Evolutionary conservation across 2,797 vertebrate genomes (phyloP), one percentile per base, ranked within the genome.

Genomic region (Myotis vivesi): DNA sequence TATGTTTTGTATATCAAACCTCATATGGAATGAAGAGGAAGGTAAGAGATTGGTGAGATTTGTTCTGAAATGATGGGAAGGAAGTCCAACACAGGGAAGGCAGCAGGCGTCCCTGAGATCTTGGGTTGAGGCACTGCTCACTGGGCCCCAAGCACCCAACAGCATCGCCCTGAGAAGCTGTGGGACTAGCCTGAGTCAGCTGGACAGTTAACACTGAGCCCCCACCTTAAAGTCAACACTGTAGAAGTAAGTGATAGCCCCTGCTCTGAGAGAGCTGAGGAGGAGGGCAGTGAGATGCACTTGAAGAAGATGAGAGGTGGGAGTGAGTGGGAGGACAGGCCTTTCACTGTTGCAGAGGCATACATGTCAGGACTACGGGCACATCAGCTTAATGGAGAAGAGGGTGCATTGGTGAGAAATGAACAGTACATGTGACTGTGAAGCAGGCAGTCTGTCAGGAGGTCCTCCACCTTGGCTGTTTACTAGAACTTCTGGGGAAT

Each of bases 11-110:
- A 98, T 99, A 98, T 99, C 99, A 97, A 99, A 99, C 98, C 99
- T 99, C 87, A 99, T 99, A 98, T 99, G 99, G 99, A 99, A 99
- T 95, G 99, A 99, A 98, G 99, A 99, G 96, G 99, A 99, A 97
- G 99, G 99, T 99, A 98, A 99, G 99, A 44, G 85, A 79, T 41
- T 94, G 83, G 73, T 69, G 57, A 64, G 36, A 38, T 82, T 83
- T 81, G 23, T 90, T 68, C 59, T 87, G 36, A 89, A 76, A 51
- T 25, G 62, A 38, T 33, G 68, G 75, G 59, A 71, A 64, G 69
- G 80, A 49, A 66, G 36, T 81, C 76, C 91, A 33, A 6, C 30
- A 44, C 16, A 41, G 72, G 55, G 71, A 93, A 86, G 62, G 59
- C 66, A 81, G 66, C 53, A 86, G 17, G 25, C 44, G 10, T 19